Conservation (phyloP, 2,888 invertebrate genomes). For the Formica aserva region DNA sequence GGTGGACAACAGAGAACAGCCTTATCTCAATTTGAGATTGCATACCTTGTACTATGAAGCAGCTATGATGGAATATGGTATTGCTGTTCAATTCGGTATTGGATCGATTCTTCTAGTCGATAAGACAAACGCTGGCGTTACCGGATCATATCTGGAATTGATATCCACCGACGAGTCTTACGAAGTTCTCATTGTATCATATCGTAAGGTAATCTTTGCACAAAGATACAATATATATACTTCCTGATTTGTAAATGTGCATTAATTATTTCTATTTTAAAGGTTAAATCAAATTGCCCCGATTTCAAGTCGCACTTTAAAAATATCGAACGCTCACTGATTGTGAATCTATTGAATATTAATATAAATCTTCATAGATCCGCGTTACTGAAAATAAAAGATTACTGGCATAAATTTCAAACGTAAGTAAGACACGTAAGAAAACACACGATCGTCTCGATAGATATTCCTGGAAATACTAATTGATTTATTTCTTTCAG, state of each 20-base stretch:
- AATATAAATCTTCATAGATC: slow-evolving; percentile 91
- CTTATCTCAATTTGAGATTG: slow-evolving; percentile 91
- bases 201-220: slow-evolving; percentile 89
- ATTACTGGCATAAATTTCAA: slow-evolving; percentile 86
- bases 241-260: neutral
- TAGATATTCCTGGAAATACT: neutral
- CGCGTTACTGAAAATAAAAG: slow-evolving; percentile 90
- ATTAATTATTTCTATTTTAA: slow-evolving; percentile 66
- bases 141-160: slow-evolving; percentile 92
- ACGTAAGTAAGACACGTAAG: slow-evolving; percentile 86
- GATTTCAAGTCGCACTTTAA: slow-evolving; percentile 94
- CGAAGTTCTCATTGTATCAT: slow-evolving; percentile 91
- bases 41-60: slow-evolving; percentile 91
- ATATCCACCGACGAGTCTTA: slow-evolving; percentile 88
- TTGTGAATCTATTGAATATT: slow-evolving; percentile 89
- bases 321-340: slow-evolving; percentile 92
- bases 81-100: slow-evolving; percentile 91
- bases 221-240: neutral
- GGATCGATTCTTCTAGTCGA: slow-evolving; percentile 90
- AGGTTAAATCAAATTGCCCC: slow-evolving; percentile 93
- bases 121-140: slow-evolving; percentile 91
- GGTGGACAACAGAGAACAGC: slow-evolving; percentile 89
- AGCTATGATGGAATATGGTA: slow-evolving; percentile 92
- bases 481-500: slow-evolving; percentile 69
- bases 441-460: neutral